Evolutionary conservation across 2,888 invertebrate species (phyloP), one percentile per base, ranked within the genome.

Genomic region (Hipparchia semele): DNA sequence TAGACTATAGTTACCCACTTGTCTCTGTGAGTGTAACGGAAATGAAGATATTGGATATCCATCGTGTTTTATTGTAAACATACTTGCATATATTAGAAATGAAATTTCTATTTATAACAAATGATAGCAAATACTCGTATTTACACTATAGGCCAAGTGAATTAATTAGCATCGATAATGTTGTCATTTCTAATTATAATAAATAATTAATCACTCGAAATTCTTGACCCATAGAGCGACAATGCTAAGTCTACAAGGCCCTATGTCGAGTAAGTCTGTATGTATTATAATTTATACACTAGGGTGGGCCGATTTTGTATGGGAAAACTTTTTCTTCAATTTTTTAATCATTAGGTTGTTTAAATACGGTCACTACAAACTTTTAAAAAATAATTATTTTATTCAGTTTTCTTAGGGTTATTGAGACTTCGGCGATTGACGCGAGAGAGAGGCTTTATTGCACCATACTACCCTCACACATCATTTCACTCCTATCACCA

Each of bases 61-160:
- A 58, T 51, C 51, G 65, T 49, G 59, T 56, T 68, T 69, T 61
- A 49, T 65, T 70, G 46, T 56, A 65, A 39, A 59, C 66, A 75
- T 73, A 73, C 65, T 68, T 73, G 75, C 59, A 75, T 73, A 75
- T 70, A 75, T 75, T 75, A 73, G 70, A 72, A 68, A 75, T 66
- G n/a, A 60, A 64, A 60, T 72, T 65, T 65, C 51, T 33, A 56
- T 66, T 46, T 58, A 67, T 51, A 67, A 45, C 68, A 58, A 71
- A 71, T 66, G 59, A 65, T 68, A 13, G 64, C 60, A 74, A 66
- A 66, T 46, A 71, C 39, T 39, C 5, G 56, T n/a, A 10, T 5
- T 64, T 58, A 59, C 2, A 49, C 60, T 67, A 67, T 70, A 61
- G 45, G 53, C 39, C 13, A 67, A 56, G 10, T 45, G 64, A 74